Evolutionary conservation across 2,113 vertebrate species (phyloP).

Genomic region (pig (Sus scrofa)): T2T-Sscrofa CM000812.6:263719001-263719500

Average conservation of each 20-base stretch:
- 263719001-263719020: slow-evolving; percentile 13
- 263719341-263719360: not conserved
- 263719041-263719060: not conserved
- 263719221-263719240: not conserved
- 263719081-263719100: not conserved
- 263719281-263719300: not conserved
- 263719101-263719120: not conserved
- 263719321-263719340: not conserved
- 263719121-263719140: not conserved
- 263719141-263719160: not conserved
- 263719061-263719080: not conserved
- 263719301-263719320: not conserved
- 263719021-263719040: not conserved
- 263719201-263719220: not conserved
- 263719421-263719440: too few relatives aligned
- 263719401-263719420: too few relatives aligned
- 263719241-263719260: not conserved
- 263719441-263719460: too few relatives aligned
- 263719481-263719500: too few relatives aligned
- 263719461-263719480: too few relatives aligned
- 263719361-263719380: too few relatives aligned
- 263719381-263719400: too few relatives aligned
- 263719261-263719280: not conserved
- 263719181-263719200: not conserved
- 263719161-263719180: not conserved